Base-by-base conservation (phyloP, 2,797 vertebrate genomes). In the Pangasius larnaudii region DNA sequence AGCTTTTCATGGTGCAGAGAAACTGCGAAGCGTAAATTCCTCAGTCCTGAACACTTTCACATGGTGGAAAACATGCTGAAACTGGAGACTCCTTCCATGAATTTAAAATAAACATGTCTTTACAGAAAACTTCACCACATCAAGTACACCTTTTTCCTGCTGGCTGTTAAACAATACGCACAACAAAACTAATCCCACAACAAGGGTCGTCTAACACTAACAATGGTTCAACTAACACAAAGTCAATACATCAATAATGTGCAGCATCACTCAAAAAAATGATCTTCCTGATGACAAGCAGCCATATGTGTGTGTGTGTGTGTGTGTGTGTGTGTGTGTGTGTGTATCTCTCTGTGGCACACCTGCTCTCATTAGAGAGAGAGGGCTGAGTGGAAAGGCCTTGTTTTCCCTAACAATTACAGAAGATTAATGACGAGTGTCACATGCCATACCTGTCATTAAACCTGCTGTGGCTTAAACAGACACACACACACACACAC, bases 361-460 rank as follows among this genome's bases (percentile, higher is more conserved):
- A 93, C 93, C 93, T 94, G 94, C 93, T 93, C 93, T 93, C 91
- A 94, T 94, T 93, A 94, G 67, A 71, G 67, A 46, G 9, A 49
- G 39, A 75, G 30, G 2, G 93, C 88, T 88, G 89, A 91, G 92
- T 89, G 39, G 58, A 59, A 58, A 90, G 36, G 74, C 69, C 81
- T 36, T 56, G 42, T 84, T 86, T 83, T 84, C 49, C 36, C 61
- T 88, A 87, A 85, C 84, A 90, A 91, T 88, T 87, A 90, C 84
- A 90, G 8, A 78, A 49, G 84, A 16, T 59, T 84, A 86, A 89
- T 56, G 88, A 86, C 61, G 84, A 86, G 81, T 84, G 85, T 87
- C 72, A 71, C 71, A 61, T 36, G 78, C 87, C 83, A 87, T 84
- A 90, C 82, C 63, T 78, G 19, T 46, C 85, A 87, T 89, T 88